These are phyloP conservation scores for Berghia stephanieae DNA, from an alignment of 1,140 invertebrate genomes.

Conservation along the genomic window DNA sequence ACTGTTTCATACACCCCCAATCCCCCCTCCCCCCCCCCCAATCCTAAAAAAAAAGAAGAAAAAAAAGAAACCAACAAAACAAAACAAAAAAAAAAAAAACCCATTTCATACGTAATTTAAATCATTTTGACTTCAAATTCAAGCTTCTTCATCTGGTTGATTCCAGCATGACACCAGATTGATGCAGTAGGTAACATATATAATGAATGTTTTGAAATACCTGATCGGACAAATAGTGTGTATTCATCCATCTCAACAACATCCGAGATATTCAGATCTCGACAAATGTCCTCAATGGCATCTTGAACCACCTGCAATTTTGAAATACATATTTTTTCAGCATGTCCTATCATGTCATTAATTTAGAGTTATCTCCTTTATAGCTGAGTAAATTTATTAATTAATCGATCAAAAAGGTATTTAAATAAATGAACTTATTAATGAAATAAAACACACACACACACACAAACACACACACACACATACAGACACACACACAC, in stretches of 20 bases:
- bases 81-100: neutral
- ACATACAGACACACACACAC: neutral
- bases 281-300: constrained; percentile 94
- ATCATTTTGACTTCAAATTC: no score
- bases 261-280: constrained; percentile 79
- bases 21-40: no score
- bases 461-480: neutral
- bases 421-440: neutral
- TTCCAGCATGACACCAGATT: neutral
- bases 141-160: neutral
- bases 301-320: constrained; percentile 74
- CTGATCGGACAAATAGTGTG: constrained; percentile 88
- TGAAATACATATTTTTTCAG: neutral
- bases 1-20: no score
- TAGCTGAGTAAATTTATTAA: neutral
- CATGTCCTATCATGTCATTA: neutral
- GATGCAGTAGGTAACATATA: neutral
- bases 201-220: constrained; percentile 67
- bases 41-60: constrained; percentile 4
- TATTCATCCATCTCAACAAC: constrained; percentile 93
- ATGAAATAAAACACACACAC: neutral
- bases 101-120: no score
- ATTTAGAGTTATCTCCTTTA: neutral
- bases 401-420: neutral
- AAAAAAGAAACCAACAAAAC: neutral